phyloP scores from a whole-genome alignment of 2,113 vertebrate genomes.

The Copsychus sechellarum region DNA sequence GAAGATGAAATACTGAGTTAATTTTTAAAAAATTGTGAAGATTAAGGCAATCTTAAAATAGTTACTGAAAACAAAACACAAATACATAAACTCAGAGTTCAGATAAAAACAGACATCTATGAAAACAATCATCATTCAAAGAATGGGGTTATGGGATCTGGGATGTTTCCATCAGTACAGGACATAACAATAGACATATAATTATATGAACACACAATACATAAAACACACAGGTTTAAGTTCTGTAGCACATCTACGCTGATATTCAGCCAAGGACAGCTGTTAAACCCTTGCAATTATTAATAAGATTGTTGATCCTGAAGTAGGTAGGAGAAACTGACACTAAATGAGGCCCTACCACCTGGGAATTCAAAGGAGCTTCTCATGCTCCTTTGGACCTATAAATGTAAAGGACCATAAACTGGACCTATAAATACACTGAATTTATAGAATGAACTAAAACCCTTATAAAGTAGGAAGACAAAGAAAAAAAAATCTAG shows the following conservation, averaged over 20 bases:
- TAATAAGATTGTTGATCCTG: neutral
- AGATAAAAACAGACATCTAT: neutral
- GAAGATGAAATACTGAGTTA: neutral
- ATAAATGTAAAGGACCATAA: neutral
- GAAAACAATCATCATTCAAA: neutral
- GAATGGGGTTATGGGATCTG: neutral
- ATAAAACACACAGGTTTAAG: neutral
- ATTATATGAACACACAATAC: neutral
- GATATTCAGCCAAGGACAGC: neutral
- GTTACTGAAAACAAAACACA: neutral
- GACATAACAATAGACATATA: neutral
- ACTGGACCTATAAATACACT: neutral
- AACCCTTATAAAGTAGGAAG: neutral
- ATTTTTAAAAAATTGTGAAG: neutral
- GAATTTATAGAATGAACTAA: neutral
- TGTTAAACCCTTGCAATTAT: neutral
- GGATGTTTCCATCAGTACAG: neutral
- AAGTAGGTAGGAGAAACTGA: neutral
- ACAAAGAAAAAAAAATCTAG: neutral
- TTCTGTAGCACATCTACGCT: neutral
- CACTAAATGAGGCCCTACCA: neutral
- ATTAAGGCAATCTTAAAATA: neutral
- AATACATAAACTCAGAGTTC: neutral
- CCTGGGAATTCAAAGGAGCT: neutral
- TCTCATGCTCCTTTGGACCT: neutral